These are phyloP conservation scores for Musca vetustissima DNA, from an alignment of 1,140 invertebrate species.

Conservation along the genomic window DNA sequence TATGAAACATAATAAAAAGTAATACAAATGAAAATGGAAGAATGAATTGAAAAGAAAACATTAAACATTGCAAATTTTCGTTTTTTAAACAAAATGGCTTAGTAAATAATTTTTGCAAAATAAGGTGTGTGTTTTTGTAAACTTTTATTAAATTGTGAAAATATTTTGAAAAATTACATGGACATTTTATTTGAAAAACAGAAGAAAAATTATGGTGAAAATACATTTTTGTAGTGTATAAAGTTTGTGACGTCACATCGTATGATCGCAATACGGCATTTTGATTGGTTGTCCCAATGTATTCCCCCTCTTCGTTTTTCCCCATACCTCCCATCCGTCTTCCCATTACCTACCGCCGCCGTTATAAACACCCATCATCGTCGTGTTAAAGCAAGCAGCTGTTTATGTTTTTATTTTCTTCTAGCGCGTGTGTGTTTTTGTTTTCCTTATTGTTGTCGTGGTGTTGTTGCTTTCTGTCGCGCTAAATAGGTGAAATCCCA, in stretches of 20 bases:
- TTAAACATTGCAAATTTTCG: neutral
- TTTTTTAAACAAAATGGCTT: constrained; percentile 12
- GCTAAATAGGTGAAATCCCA: too few species aligned
- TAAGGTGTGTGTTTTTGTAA: constrained; percentile 4
- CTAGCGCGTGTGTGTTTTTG: neutral
- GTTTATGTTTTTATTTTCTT: constrained; percentile 17
- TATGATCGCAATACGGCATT: constrained; percentile 28
- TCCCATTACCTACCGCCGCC: too few species aligned
- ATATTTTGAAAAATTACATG: too few species aligned
- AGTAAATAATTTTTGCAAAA: neutral
- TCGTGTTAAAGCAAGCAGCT: neutral
- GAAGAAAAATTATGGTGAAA: neutral
- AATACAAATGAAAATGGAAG: too few species aligned
- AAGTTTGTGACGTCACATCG: constrained; percentile 32
- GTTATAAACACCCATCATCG: too few species aligned
- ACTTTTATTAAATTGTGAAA: neutral
- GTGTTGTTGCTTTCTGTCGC: too few species aligned
- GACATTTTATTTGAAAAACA: too few species aligned
- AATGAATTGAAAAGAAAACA: too few species aligned
- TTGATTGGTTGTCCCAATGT: constrained; percentile 25
- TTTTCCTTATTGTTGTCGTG: neutral
- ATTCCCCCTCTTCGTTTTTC: neutral
- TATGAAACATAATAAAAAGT: too few species aligned
- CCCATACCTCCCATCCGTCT: neutral
- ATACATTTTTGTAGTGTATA: neutral